Evolutionary conservation across 2,797 vertebrate species (phyloP), one percentile per base, ranked within the genome.

Genomic region (Xenopus petersii): DNA sequence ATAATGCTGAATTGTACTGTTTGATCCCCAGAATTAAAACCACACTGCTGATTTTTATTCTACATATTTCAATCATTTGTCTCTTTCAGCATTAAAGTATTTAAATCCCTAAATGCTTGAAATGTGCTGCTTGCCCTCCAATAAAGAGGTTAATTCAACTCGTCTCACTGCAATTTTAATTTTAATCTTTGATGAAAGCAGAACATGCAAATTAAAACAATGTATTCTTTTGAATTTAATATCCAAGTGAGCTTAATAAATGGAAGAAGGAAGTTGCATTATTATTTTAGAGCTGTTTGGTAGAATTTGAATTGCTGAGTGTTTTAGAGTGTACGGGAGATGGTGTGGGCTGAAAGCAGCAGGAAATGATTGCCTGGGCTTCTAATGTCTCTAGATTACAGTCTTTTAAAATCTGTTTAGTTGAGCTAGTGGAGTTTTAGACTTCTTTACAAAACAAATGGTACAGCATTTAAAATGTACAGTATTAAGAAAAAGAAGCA

Each of bases 371-470:
- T 83, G 79, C 71, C 42, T 82, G 82, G 82, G 79, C 74, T 42
- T 71, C 60, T 80, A 76, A 80, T 83, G 75, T 82, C 81, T 81
- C 81, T 82, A 85, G 80, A 86, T 84, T 83, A 79, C 70, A 84
- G 82, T 65, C 71, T 77, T 81, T 82, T 51, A 81, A 80, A 85
- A 73, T 48, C 78, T 81, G 69, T 62, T 82, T 82, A 82, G 72
- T 80, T 82, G 76, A 88, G 72, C 33, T 79, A 67, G 6, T 70
- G 54, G 58, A 11, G 83, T 79, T 77, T 81, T 79, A 71, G 76
- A 84, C 30, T 58, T 79, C 3, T 86, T 84, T 86, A 81, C 81
- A 83, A 75, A 70, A 82, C 26, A 85, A 84, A 82, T 83, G 79
- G 16, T 17, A 63, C 83, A 81, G 55, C 63, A 80, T 71, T 79